Conservation (phyloP, 2,888 invertebrate species). For the Pocota personata region DNA sequence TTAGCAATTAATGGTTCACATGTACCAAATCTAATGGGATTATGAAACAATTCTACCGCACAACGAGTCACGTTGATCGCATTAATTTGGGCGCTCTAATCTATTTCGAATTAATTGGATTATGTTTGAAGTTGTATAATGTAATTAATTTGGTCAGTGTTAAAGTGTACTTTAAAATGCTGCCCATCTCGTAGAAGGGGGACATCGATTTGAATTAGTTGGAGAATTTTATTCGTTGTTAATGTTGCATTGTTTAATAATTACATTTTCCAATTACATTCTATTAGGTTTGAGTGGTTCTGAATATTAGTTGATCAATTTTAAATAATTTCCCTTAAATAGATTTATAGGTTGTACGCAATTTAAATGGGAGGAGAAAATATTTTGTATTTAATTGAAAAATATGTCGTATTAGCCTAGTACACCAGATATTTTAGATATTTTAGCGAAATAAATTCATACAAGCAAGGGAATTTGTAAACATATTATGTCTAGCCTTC, state of each 20-base stretch:
- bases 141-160: slow-evolving; percentile 32
- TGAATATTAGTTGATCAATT: not conserved
- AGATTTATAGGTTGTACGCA: not conserved
- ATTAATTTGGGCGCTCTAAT: slow-evolving; percentile 25
- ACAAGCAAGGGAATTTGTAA: too few species aligned
- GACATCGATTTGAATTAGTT: slow-evolving; percentile 6
- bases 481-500: too few species aligned
- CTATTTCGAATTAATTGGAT: slow-evolving; percentile 26
- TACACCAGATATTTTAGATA: too few species aligned
- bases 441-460: too few species aligned
- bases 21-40: not conserved
- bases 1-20: not conserved
- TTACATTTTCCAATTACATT: slow-evolving; percentile 42
- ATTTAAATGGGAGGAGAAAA: not conserved
- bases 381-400: not conserved
- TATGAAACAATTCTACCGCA: slow-evolving; percentile 11
- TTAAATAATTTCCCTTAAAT: not conserved
- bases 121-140: slow-evolving; percentile 8
- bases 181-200: too few species aligned
- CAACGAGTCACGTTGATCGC: slow-evolving; percentile 25
- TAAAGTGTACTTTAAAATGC: not conserved
- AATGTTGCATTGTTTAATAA: slow-evolving; percentile 11
- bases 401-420: too few species aligned
- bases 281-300: slow-evolving; percentile 21
- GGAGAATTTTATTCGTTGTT: not conserved